These are phyloP conservation scores for Perognathus longimembris DNA, from an alignment of 2,113 vertebrate genomes.

Conservation along the genomic window DNA sequence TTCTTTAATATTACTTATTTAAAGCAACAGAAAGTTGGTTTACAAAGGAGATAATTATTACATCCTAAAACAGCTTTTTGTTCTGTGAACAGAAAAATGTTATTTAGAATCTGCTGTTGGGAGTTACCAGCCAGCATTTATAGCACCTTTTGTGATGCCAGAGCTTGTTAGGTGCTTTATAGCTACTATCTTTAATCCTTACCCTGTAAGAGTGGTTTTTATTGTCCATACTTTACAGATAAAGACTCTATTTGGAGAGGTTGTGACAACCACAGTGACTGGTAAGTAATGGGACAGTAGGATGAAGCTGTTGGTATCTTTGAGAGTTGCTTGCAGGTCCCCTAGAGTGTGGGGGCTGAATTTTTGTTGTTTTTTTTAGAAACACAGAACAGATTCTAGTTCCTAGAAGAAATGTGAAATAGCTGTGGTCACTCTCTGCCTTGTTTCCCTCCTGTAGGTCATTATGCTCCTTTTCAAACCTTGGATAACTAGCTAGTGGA, in stretches of 20 bases:
- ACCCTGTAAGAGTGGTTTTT: neutral
- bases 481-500: neutral
- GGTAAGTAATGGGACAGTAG: no score
- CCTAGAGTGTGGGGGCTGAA: neutral
- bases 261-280: neutral
- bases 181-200: neutral
- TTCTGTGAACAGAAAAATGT: neutral
- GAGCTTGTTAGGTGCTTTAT: neutral
- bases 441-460: neutral
- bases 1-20: neutral
- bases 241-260: neutral
- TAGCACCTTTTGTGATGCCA: neutral
- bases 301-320: neutral
- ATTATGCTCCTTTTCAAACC: neutral
- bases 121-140: neutral
- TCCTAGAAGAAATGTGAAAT: neutral
- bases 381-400: neutral
- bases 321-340: fast-evolving
- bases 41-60: neutral
- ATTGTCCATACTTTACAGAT: neutral
- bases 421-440: neutral
- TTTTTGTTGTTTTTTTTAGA: neutral
- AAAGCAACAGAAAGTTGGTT: neutral
- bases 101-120: neutral
- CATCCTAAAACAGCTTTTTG: neutral